Base-by-base conservation (phyloP, 2,113 vertebrate genomes). In the Centropus bengalensis region DNA sequence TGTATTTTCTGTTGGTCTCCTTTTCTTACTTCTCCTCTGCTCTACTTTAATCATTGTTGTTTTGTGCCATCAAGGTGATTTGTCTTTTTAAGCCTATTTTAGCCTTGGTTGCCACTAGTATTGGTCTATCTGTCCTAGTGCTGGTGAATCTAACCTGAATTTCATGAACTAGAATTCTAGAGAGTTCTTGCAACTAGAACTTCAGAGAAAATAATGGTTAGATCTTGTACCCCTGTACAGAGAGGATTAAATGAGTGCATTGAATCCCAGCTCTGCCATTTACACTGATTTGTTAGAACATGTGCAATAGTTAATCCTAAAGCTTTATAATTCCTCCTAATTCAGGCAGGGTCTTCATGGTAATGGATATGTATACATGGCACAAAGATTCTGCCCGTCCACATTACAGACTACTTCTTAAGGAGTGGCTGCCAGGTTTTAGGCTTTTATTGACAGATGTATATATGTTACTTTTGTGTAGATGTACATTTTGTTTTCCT, bases 331-430 rank as follows among this genome's bases (percentile, higher is more conserved):
- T 76, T 73, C 8, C 3, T 18, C 84, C 15, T 60, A 19, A 17
- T 54, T 9, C 73, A 26, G 38, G 23, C 24, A 74, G 20, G 6
- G 2, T 81, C 7, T 64, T 49, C 10, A 3, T 83, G 36, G 10
- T 26, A 45, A 12, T 26, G 20, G 14, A 15, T 27, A 23, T 2
- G 2, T 36, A 3, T 6, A 22, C 1, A 0, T 15, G 14, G 23
- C 16, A 20, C 18, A 81, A 24, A 69, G 20, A 8, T 14, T 78
- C 47, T 90, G 10, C 38, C 14, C 66, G 17, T 89, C 19, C 6
- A 16, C 2, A 0, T 47, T 51, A 22, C 10, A 63, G 52, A 8
- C 18, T 13, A 36, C 30, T 85, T 74, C 60, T 5, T 15, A 32
- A 68, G 38, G 49, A 64, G 14, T 38, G 12, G 5, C 13, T 88